phyloP scores from a whole-genome alignment of 2,797 vertebrate species.

The Sarcophilus harrisii region DNA sequence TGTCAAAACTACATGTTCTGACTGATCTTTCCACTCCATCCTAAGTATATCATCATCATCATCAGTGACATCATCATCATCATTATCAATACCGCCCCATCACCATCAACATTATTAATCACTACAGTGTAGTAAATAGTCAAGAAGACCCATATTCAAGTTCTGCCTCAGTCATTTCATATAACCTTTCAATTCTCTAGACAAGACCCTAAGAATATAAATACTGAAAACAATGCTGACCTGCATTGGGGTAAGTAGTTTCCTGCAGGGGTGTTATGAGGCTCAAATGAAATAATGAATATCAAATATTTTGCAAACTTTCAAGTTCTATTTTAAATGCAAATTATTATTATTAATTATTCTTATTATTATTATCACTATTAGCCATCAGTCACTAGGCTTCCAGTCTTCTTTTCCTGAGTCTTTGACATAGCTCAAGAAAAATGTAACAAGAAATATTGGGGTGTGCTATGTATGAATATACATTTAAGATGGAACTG shows the following conservation, averaged over 20 bases:
- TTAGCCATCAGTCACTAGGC: neutral
- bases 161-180: neutral
- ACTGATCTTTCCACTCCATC: neutral
- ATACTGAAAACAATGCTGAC: neutral
- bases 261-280: no score
- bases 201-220: no score
- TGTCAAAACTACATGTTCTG: neutral
- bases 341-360: neutral
- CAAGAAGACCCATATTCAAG: neutral
- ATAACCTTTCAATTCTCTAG: no score
- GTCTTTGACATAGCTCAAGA: neutral
- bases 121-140: neutral
- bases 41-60: neutral
- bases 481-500: neutral
- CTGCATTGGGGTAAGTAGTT: neutral
- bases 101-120: neutral
- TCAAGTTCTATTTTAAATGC: neutral
- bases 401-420: neutral
- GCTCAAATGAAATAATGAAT: neutral
- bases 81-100: no score
- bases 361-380: neutral
- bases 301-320: neutral
- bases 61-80: no score
- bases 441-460: neutral
- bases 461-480: neutral